A percentile compares a stretch with the other conserved stretches of the same genome.
phyloP scores from a whole-genome alignment of 2,888 invertebrate species.

The Anagyrus pseudococci region DNA sequence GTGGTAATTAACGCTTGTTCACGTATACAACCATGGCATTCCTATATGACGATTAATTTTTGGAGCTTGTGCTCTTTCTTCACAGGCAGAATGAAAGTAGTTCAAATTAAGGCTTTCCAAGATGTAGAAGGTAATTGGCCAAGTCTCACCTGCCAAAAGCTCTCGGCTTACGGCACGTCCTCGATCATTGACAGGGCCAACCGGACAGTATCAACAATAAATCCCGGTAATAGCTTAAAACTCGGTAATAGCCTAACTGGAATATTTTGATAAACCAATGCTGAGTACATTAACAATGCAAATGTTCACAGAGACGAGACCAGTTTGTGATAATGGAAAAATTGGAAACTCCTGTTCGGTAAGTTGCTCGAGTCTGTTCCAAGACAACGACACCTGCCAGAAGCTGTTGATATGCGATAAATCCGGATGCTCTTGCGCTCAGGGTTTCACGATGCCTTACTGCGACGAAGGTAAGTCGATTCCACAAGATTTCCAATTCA shows the following conservation, averaged over 20 bases:
- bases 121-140: constrained; percentile 40
- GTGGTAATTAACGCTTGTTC: constrained; percentile 6
- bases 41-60: too few relatives aligned
- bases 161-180: constrained; percentile 34
- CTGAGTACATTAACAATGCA: too few relatives aligned
- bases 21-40: background rate
- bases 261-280: background rate
- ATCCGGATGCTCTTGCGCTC: constrained; percentile 43
- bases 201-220: background rate
- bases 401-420: constrained; percentile 40
- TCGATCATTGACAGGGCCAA: constrained; percentile 9
- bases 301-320: constrained; percentile 5
- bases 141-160: constrained; percentile 44
- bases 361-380: constrained; percentile 32
- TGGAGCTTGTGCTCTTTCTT: too few relatives aligned
- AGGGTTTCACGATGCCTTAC: constrained; percentile 34
- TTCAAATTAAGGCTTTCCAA: constrained; percentile 24
- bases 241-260: background rate
- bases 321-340: constrained; percentile 36
- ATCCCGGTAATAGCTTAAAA: background rate
- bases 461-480: constrained; percentile 39
- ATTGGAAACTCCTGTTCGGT: constrained; percentile 42
- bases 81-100: constrained; percentile 35
- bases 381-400: constrained; percentile 23
- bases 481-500: background rate